Percentiles rank a stretch among this genome's conserved stretches.
Conservation (phyloP, 2,797 vertebrate genomes). For the Sardinella longiceps region DNA sequence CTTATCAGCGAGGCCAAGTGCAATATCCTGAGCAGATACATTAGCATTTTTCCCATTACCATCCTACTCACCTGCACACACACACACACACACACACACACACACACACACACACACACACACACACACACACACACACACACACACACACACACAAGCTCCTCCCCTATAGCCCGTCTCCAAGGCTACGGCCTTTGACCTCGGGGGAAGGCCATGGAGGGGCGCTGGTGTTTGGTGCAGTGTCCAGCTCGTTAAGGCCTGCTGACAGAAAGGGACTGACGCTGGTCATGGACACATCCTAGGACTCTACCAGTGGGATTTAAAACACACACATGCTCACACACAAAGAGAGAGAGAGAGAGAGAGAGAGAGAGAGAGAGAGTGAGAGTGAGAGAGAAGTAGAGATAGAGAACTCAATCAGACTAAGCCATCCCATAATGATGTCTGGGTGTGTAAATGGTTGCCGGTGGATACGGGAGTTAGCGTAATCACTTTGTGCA, state of each 20-base stretch:
- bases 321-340: too few relatives aligned
- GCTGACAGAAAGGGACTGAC: not conserved
- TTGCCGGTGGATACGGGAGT: not conserved
- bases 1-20: conserved; percentile 71
- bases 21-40: conserved; percentile 64
- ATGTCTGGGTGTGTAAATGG: not conserved
- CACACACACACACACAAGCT: not conserved
- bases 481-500: conserved; percentile 52
- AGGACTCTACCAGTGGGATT: not conserved
- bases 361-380: not conserved
- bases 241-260: not conserved
- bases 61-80: conserved; percentile 50
- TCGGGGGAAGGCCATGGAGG: not conserved
- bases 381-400: not conserved
- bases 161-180: not conserved
- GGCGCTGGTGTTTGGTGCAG: too few relatives aligned
- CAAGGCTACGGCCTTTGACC: not conserved
- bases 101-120: not conserved
- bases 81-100: too few relatives aligned
- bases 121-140: too few relatives aligned
- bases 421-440: not conserved
- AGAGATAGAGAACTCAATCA: not conserved
- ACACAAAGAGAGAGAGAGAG: conserved; percentile 7
- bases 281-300: not conserved
- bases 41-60: conserved; percentile 81